A percentile compares a stretch with the other conserved stretches of the same genome.
These are phyloP conservation scores for Ichneumoninae sp. DNA, from an alignment of 2,888 invertebrate genomes.

Conservation along the genomic window DNA sequence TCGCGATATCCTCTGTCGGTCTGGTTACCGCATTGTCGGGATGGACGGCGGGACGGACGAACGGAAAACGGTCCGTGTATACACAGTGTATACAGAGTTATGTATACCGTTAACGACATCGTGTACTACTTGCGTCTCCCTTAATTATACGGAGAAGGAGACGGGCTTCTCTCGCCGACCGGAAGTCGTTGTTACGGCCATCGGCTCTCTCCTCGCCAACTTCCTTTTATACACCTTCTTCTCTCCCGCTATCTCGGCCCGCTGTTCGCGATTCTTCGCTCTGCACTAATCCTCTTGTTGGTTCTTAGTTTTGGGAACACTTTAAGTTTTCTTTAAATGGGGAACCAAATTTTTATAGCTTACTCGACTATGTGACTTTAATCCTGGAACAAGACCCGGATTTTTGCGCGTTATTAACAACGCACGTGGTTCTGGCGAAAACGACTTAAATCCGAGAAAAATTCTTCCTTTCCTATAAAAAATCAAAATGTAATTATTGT, in stretches of 20 bases:
- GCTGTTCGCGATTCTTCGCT: not conserved
- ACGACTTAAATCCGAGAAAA: not conserved
- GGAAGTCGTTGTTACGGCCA: constrained; percentile 78
- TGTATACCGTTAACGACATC: constrained; percentile 75
- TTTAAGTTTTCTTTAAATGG: too few relatives aligned
- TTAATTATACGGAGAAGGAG: constrained; percentile 72
- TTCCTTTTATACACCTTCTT: constrained; percentile 58
- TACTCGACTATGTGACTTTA: too few relatives aligned
- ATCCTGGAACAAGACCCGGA: too few relatives aligned
- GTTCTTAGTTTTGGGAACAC: too few relatives aligned
- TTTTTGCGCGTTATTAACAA: too few relatives aligned
- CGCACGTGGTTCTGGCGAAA: not conserved
- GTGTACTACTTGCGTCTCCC: constrained; percentile 67
- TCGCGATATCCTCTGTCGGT: constrained; percentile 45
- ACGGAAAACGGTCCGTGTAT: constrained; percentile 38
- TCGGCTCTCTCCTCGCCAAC: constrained; percentile 69
- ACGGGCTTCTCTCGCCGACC: constrained; percentile 69
- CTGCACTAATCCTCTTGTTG: not conserved
- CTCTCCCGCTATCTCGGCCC: constrained; percentile 34
- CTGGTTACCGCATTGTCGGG: constrained; percentile 40
- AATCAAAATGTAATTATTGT: constrained; percentile 26
- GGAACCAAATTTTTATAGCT: too few relatives aligned
- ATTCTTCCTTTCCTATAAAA: not conserved
- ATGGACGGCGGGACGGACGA: constrained; percentile 41
- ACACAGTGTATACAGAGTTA: constrained; percentile 13